Evolutionary conservation across 2,113 vertebrate species (phyloP), one percentile per base, ranked within the genome.

Genomic region (Buteo buteo): DNA sequence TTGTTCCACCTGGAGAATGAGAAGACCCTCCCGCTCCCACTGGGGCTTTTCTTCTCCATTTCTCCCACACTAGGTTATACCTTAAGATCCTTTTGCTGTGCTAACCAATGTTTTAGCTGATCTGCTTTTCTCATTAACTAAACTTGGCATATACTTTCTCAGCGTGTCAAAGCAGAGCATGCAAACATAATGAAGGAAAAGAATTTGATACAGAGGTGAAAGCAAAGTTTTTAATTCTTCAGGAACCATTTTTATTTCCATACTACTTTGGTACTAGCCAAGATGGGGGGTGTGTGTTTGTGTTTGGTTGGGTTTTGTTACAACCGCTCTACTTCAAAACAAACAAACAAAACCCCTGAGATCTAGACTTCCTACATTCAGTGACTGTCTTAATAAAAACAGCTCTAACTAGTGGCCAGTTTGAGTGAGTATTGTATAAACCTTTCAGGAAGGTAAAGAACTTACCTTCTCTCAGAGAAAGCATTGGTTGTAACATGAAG

Each of bases 111-210:
- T 67, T 87, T 93, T 65, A 79, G 24, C 73, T 62, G 40, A n/a
- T 95, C 78, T 94, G 84, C 42, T 87, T 89, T 94, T 94, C 58
- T 87, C 93, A 59, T 97, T 94, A 85, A 76, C 66, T 82, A 44
- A 79, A 69, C 38, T 94, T 95, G 93, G 73, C 84, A 18, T 66
- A 19, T 91, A 11, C 38, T 85, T 91, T 61, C 70, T 94, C 89
- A 95, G 81, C 10, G 0, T 94, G 81, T 95, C 92, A 93, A 85
- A 89, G 57, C 77, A 96, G 57, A 89, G 72, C 47, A 61, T 58
- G 73, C 69, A 95, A 79, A 69, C 49, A 50, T 95, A 94, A 82
- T 91, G 72, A 95, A 86, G 65, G 79, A 86, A 72, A 89, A 93
- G 16, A 88, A 71, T 88, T 88, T 71, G 50, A 91, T 76, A 64